Evolutionary conservation across 2,797 vertebrate species (phyloP).

Genomic region (Trematomus bernacchii): DNA sequence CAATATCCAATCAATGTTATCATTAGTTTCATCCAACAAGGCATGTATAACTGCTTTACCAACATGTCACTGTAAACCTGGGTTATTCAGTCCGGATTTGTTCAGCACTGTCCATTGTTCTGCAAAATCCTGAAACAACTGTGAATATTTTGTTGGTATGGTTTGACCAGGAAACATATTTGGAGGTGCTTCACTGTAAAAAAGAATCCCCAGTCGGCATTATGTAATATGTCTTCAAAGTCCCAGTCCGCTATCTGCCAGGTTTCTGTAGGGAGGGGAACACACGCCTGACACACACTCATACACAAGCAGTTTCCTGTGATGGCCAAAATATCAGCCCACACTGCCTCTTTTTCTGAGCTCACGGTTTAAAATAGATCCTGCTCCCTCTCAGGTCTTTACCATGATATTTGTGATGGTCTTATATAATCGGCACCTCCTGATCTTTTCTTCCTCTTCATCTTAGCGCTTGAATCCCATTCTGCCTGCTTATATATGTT

Average conservation of each 20-base stretch:
- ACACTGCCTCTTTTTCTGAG: conserved; percentile 70
- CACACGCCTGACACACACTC: conserved; percentile 33
- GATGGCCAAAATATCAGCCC: conserved; percentile 72
- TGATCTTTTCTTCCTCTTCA: conserved; percentile 58
- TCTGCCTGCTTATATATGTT: conserved; percentile 35
- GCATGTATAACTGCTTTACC: conserved; percentile 1
- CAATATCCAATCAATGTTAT: neutral
- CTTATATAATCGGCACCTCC: conserved; percentile 69
- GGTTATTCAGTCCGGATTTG: conserved; percentile 2
- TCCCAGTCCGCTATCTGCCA: conserved; percentile 47
- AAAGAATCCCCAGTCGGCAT: conserved; percentile 48
- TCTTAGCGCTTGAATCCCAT: conserved; percentile 41
- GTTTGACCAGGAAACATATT: conserved; percentile 32
- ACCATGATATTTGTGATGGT: conserved; percentile 69
- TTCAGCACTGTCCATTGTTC: conserved; percentile 3
- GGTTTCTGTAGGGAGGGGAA: conserved; percentile 52
- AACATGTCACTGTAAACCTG: neutral
- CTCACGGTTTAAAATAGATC: conserved; percentile 75
- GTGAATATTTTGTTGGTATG: neutral
- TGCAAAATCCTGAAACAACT: conserved; percentile 11
- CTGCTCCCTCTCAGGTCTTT: conserved; percentile 61
- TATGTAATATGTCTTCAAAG: conserved; percentile 67
- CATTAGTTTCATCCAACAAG: neutral
- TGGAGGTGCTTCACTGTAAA: conserved; percentile 20
- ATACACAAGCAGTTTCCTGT: conserved; percentile 44